Percentiles rank a stretch among this genome's conserved stretches.
Conservation (phyloP, 2,888 invertebrate species). For the Clitarchus hookeri region DNA sequence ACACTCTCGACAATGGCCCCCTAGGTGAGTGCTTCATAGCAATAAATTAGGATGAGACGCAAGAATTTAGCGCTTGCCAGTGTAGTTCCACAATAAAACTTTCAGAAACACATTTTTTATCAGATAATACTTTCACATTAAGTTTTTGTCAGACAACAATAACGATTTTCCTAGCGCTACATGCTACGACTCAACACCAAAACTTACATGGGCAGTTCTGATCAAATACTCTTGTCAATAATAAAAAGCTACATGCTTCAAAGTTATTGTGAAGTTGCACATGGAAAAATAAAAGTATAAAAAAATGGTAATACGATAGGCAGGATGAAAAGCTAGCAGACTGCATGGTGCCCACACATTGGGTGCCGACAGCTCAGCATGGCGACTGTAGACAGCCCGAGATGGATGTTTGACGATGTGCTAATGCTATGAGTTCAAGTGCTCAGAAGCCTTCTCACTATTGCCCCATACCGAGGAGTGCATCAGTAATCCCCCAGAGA, state of each 20-base stretch:
- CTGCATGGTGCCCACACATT: background rate
- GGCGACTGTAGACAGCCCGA: background rate
- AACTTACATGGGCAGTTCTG: slow-evolving; percentile 3
- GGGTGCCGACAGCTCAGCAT: background rate
- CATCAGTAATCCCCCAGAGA: too few species aligned
- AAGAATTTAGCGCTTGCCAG: background rate
- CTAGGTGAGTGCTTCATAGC: background rate
- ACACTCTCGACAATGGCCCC: background rate
- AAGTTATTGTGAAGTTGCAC: background rate
- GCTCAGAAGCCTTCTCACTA: background rate
- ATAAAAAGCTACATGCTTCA: slow-evolving; percentile 7
- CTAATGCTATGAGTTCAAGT: background rate
- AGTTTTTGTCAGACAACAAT: background rate
- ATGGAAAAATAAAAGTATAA: background rate
- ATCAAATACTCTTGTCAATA: background rate
- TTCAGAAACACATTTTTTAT: background rate
- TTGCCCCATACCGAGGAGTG: background rate
- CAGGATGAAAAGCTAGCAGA: background rate
- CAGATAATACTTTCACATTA: background rate
- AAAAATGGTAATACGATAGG: background rate
- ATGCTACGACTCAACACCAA: background rate
- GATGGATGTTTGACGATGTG: background rate
- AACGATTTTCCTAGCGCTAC: background rate
- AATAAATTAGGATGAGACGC: background rate
- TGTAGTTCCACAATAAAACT: background rate